Conservation (phyloP, 2,888 invertebrate genomes). For the Aleiodes alternator region DNA sequence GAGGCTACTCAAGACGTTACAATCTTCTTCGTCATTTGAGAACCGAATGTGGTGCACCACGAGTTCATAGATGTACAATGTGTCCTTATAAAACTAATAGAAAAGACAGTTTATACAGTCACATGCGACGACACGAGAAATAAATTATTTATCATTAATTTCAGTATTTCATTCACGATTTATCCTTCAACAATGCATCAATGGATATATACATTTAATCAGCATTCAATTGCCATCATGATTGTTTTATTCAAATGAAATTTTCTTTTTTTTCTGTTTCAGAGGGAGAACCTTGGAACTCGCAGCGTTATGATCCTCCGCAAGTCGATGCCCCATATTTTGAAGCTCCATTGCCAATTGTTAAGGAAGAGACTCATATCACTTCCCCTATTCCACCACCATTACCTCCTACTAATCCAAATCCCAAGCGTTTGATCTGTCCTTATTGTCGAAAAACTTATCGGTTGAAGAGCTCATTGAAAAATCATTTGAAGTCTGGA, state of each 20-base stretch:
- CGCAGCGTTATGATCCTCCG: not conserved
- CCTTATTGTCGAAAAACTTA: slow-evolving; percentile 64
- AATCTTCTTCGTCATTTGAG: slow-evolving; percentile 65
- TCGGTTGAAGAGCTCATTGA: slow-evolving; percentile 59
- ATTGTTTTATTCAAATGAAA: not conserved
- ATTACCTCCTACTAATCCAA: not conserved
- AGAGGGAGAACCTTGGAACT: slow-evolving; percentile 46
- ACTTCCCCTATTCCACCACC: slow-evolving; percentile 29
- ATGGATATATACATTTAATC: not conserved
- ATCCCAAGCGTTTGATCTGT: slow-evolving; percentile 61
- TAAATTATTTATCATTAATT: slow-evolving; percentile 20
- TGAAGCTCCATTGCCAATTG: not conserved
- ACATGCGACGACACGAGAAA: slow-evolving; percentile 48
- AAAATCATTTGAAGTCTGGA: slow-evolving; percentile 64
- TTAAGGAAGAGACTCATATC: not conserved
- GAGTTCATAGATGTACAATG: slow-evolving; percentile 59
- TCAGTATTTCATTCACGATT: not conserved
- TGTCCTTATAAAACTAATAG: slow-evolving; percentile 56
- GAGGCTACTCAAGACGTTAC: slow-evolving; percentile 60
- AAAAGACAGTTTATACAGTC: slow-evolving; percentile 52
- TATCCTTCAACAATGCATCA: not conserved
- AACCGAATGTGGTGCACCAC: slow-evolving; percentile 63
- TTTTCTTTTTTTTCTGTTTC: slow-evolving; percentile 19
- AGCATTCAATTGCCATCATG: not conserved
- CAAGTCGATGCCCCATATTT: too few species aligned